These are phyloP conservation scores for Ispidina picta DNA, from an alignment of 2,797 vertebrate genomes.

Conservation along the genomic window DNA sequence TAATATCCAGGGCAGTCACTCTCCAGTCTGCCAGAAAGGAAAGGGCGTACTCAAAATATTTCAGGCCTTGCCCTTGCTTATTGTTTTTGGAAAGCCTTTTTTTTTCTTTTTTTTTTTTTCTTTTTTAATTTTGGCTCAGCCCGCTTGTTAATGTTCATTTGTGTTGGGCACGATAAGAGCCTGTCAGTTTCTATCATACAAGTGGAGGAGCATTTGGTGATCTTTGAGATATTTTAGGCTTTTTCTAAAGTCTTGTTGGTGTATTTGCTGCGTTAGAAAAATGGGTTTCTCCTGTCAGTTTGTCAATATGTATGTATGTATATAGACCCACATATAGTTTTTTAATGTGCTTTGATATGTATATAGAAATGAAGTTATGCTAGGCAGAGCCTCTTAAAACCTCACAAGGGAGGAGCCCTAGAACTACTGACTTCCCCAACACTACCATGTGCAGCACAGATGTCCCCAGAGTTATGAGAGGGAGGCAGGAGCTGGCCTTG, in stretches of 20 bases:
- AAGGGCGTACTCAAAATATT: slow-evolving; percentile 53
- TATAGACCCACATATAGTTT: background rate
- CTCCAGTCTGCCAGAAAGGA: slow-evolving; percentile 43
- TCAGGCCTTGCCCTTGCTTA: slow-evolving; percentile 42
- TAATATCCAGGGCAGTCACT: background rate
- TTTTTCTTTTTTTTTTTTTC: background rate
- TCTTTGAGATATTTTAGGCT: background rate
- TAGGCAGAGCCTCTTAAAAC: background rate
- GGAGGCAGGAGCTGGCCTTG: background rate
- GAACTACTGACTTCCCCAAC: background rate
- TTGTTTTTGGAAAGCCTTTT: slow-evolving; percentile 31
- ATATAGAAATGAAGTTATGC: background rate
- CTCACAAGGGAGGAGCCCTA: background rate
- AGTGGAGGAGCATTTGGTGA: background rate
- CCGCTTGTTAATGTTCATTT: background rate
- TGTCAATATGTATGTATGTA: background rate
- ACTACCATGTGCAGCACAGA: too few species aligned
- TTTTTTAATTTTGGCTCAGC: background rate
- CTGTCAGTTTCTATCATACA: accelerated
- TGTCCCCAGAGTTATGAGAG: accelerated
- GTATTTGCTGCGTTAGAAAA: background rate
- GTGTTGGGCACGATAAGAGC: background rate
- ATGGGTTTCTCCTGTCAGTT: background rate
- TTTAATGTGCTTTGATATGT: background rate
- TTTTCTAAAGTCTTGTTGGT: background rate